Evolutionary conservation across 2,888 invertebrate species (phyloP), one percentile per base, ranked within the genome.

Genomic region (Melikaiella ostensackeni): DNA sequence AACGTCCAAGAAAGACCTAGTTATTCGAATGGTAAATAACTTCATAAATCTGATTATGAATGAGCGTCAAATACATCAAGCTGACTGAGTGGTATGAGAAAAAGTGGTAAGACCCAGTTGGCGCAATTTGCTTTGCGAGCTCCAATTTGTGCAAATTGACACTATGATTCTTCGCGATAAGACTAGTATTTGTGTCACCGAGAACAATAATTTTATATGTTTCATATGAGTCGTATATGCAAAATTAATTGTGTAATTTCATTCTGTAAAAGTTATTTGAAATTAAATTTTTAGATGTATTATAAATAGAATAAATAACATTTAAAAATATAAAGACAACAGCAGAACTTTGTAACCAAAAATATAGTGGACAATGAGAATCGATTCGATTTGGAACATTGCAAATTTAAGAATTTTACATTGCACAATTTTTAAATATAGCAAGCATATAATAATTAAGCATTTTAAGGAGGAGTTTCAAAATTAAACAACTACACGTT

Each of bases 121-220:
- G 66, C 27, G 46, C 66, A 46, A 66, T 66, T 66, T 46, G 27
- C 66, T 46, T 9, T 35, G 66, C 59, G 33, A 24, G 61, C 77
- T 77, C 66, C 61, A 59, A 62, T 55, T n/a, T 64, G 79, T 75
- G 46, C 75, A 75, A 80, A 80, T 80, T 73, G 70, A 80, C 80
- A 57, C 74, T 55, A 75, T 62, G 78, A 76, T 80, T 78, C 76
- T 78, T 63, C 42, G 63, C 63, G 80, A 78, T 80, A 80, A 80
- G 55, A 61, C 35, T 27, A 75, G 24, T 50, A 75, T 46, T 16
- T 24, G 42, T 59, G 61, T 35, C 46, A 38, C 42, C 27, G 46
- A 66, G 46, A 46, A 46, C 46, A 46, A 42, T 66, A 24, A 8
- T 7, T 62, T 16, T 59, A 27, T 4, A 59, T 9, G 9, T 55